phyloP scores from a whole-genome alignment of 1,140 invertebrate genomes.

The Aleiodes sp. region DNA sequence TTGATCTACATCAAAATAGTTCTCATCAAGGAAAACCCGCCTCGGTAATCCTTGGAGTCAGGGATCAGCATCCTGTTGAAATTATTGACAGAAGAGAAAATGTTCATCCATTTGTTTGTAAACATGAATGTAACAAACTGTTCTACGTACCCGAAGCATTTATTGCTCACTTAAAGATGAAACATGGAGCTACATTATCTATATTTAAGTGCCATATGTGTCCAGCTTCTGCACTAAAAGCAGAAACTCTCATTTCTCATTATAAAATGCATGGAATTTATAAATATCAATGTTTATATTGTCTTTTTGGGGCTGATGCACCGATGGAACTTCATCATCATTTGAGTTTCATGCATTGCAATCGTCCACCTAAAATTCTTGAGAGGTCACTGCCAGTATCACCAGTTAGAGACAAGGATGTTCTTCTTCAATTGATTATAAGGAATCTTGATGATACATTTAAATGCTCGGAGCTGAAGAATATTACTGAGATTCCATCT shows the following conservation, averaged over 20 bases:
- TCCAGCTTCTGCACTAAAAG: conserved; percentile 22
- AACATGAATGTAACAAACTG: conserved; percentile 54
- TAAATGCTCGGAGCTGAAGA: conserved; percentile 32
- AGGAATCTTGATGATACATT: conserved; percentile 47
- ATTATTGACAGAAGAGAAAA: conserved; percentile 45
- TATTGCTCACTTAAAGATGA: conserved; percentile 52
- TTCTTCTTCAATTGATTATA: conserved; percentile 53
- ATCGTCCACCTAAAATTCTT: conserved; percentile 59
- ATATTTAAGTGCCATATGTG: conserved; percentile 57
- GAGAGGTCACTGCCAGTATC: conserved; percentile 52
- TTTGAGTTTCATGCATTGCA: conserved; percentile 61
- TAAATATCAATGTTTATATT: conserved; percentile 68
- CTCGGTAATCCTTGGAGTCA: conserved; percentile 36
- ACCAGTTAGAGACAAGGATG: conserved; percentile 49
- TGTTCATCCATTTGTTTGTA: conserved; percentile 56
- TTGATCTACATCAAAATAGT: conserved; percentile 64
- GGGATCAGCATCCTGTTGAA: conserved; percentile 36
- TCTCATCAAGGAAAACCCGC: conserved; percentile 36
- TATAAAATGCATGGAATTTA: conserved; percentile 63
- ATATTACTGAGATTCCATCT: not conserved
- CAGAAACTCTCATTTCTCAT: conserved; percentile 54
- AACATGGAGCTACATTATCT: conserved; percentile 44
- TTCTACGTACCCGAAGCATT: conserved; percentile 61
- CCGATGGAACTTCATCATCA: conserved; percentile 61
- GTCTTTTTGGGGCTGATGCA: conserved; percentile 59